These are phyloP conservation scores for Montipora capricornis DNA, from an alignment of 64 coral and sea anemone genomes.

Conservation along the genomic window DNA sequence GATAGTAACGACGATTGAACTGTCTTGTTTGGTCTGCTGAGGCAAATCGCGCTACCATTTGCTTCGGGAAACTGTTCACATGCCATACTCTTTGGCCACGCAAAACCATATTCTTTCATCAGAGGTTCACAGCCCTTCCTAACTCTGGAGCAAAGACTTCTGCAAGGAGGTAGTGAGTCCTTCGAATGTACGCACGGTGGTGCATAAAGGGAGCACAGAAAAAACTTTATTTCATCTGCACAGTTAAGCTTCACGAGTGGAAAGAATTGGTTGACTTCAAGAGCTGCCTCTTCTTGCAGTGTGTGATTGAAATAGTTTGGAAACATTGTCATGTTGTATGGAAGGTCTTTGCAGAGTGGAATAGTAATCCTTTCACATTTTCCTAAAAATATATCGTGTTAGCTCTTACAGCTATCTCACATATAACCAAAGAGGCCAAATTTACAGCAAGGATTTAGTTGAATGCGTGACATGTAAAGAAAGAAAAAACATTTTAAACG, in stretches of 20 bases:
- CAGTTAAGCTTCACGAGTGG: constrained; percentile 38
- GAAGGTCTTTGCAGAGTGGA: constrained; percentile 56
- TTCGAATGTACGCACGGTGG: constrained; percentile 8
- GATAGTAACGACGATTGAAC: neutral
- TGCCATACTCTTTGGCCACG: neutral
- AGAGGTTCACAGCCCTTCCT: neutral
- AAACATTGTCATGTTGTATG: constrained; percentile 75
- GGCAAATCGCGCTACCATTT: neutral
- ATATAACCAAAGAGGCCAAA: no score
- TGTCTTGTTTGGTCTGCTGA: neutral
- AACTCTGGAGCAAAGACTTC: neutral
- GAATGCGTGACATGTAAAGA: no score
- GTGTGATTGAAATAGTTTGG: constrained; percentile 70
- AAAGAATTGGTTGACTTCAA: constrained; percentile 57
- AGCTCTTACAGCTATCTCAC: no score
- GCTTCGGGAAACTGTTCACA: neutral
- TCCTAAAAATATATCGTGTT: neutral
- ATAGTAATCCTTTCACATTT: constrained; percentile 54
- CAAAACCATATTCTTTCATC: neutral
- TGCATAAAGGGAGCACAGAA: constrained; percentile 39
- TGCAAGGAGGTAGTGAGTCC: neutral
- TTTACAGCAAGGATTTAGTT: no score
- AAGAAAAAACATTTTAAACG: no score
- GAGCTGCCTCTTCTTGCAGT: constrained; percentile 51
- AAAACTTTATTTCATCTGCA: constrained; percentile 3